Percentiles rank a stretch among this genome's conserved stretches.
Evolutionary conservation across 2,113 vertebrate genomes (phyloP).

Genomic region (Osmerus mordax): DNA sequence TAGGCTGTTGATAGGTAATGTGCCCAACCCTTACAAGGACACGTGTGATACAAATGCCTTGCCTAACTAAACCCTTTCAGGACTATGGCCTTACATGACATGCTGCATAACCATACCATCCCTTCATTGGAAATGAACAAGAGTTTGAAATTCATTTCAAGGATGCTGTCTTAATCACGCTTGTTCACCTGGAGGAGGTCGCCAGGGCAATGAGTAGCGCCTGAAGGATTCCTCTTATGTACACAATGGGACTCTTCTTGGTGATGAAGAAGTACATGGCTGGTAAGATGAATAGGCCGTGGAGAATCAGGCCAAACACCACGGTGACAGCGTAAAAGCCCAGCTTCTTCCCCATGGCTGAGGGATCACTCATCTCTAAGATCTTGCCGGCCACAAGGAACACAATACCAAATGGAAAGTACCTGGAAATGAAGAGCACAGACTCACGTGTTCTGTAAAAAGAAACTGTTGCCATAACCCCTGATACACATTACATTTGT

Average conservation of each 20-base stretch:
- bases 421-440: slow-evolving; percentile 68
- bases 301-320: slow-evolving; percentile 89
- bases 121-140: background rate
- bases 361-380: slow-evolving; percentile 95
- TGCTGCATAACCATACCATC: background rate
- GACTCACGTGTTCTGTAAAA: background rate
- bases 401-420: slow-evolving; percentile 96
- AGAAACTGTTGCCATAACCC: background rate
- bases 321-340: slow-evolving; percentile 94
- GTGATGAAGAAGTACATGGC: slow-evolving; percentile 96
- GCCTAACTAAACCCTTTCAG: too few relatives aligned
- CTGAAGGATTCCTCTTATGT: slow-evolving; percentile 94
- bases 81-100: too few relatives aligned
- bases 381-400: slow-evolving; percentile 97
- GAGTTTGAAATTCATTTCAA: slow-evolving; percentile 72
- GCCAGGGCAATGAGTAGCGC: slow-evolving; percentile 94
- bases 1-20: too few relatives aligned
- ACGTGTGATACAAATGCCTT: too few relatives aligned
- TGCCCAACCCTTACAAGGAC: too few relatives aligned
- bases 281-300: slow-evolving; percentile 91
- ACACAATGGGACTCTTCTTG: slow-evolving; percentile 95
- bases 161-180: slow-evolving; percentile 72
- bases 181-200: slow-evolving; percentile 92
- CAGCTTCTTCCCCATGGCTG: slow-evolving; percentile 90
- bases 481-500: background rate